These are phyloP conservation scores for Cotesia vestalis DNA, from an alignment of 1,140 invertebrate genomes.

Conservation along the genomic window DNA sequence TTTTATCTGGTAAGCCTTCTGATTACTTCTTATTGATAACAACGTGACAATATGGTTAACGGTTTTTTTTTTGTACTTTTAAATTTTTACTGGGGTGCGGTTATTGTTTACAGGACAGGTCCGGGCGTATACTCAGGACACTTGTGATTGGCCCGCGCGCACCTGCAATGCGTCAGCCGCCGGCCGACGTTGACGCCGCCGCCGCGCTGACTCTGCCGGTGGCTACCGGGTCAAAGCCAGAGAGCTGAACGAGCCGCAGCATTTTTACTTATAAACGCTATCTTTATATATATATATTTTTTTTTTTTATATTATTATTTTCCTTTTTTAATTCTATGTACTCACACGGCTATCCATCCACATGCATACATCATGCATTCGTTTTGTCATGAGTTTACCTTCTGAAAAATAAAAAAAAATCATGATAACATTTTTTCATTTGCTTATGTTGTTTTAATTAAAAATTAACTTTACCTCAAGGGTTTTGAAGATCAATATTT, in stretches of 20 bases:
- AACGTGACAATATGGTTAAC: too few relatives aligned
- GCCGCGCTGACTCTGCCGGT: constrained; percentile 38
- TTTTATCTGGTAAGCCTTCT: too few relatives aligned
- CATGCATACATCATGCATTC: constrained; percentile 18
- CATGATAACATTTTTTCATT: too few relatives aligned
- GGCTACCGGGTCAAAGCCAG: constrained; percentile 54
- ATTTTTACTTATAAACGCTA: constrained; percentile 14
- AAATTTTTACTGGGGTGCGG: constrained; percentile 65
- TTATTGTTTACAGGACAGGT: constrained; percentile 71
- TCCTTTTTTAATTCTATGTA: neutral
- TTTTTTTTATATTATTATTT: constrained; percentile 16
- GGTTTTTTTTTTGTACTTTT: constrained; percentile 3
- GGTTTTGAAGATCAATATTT: too few relatives aligned
- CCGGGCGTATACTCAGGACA: constrained; percentile 60
- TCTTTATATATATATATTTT: neutral
- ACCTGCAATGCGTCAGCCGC: constrained; percentile 84
- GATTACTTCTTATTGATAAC: too few relatives aligned
- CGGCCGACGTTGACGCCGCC: constrained; percentile 48
- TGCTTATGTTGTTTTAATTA: too few relatives aligned
- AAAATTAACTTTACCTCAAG: too few relatives aligned
- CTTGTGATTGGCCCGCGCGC: constrained; percentile 75
- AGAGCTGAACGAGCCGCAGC: neutral
- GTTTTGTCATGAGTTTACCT: constrained; percentile 34
- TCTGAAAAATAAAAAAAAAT: neutral
- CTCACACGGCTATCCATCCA: neutral